A percentile compares a stretch with the other conserved stretches of the same genome.
These are phyloP conservation scores for Metopolophium dirhodum DNA, from an alignment of 1,140 invertebrate species.

Conservation along the genomic window DNA sequence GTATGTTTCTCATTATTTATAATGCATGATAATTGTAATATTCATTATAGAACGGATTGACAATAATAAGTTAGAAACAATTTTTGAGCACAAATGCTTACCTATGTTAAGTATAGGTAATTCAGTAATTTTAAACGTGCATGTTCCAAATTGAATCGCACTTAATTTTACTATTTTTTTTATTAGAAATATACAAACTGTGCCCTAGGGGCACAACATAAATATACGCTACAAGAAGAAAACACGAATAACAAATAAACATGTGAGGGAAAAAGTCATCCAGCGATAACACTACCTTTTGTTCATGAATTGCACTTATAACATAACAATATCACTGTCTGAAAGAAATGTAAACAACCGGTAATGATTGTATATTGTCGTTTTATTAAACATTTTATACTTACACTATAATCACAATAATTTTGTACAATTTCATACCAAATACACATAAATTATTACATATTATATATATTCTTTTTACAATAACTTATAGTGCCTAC, in stretches of 20 bases:
- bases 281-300: too few relatives aligned
- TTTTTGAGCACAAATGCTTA: neutral
- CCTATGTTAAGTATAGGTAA: neutral
- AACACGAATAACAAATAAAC: too few relatives aligned
- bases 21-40: neutral
- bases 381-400: constrained; percentile 38
- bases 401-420: constrained; percentile 32
- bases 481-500: constrained; percentile 40
- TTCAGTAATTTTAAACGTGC: neutral
- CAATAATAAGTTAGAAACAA: neutral
- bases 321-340: neutral
- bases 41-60: neutral
- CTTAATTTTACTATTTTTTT: too few relatives aligned
- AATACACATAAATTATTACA: neutral
- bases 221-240: too few relatives aligned
- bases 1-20: neutral
- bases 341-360: neutral
- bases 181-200: too few relatives aligned
- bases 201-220: too few relatives aligned
- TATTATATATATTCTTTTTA: constrained; percentile 1
- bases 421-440: constrained; percentile 2
- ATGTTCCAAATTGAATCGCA: neutral
- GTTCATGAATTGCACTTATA: neutral
- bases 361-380: constrained; percentile 45
- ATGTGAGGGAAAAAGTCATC: too few relatives aligned